Base-by-base conservation (phyloP, 2,888 invertebrate genomes). In the Caprella mutica region DNA sequence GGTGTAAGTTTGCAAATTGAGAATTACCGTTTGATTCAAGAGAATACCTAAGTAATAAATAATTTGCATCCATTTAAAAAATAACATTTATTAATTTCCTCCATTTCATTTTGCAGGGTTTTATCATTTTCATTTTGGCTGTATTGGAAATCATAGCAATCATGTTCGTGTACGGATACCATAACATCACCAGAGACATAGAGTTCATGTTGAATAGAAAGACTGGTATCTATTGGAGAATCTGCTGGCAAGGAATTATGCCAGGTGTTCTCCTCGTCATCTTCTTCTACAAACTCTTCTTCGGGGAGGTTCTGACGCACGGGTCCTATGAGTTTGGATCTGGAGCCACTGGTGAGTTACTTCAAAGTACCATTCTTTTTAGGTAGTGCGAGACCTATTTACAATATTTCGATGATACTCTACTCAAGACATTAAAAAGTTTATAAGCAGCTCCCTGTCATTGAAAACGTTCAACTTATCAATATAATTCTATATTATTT, bases 201-300 rank as follows among this genome's bases (percentile, higher is more conserved):
- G 85, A 88, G 71, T 89, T 83, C 70, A 89, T 89, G 89, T 72
- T 85, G 67, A 80, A 81, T 23, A 76, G 76, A 33, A 80, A 80
- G 71, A 79, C 82, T 0, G 78, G 81, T 71, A 67, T 80, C 38
- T 89, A 87, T 70, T 89, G 88, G 88, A 78, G 86, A 59, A 66
- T 84, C 42, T 86, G 86, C 66, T 90, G 89, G 89, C 79, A 80
- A 1, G 44, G 86, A 9, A 71, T 86, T 44, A 85, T 85, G 2
- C 89, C 89, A 0, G 68, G 78, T 19, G 75, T 85, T 59, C 81
- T 88, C 77, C 73, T 81, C 5, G 69, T 78, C 0, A 85, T 88
- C 52, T 78, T 87, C 67, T 68, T 84, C 14, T 88, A 86, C 69
- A 84, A 84, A 4, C 72, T 85, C 30, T 70, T 75, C 1, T 78